Base-by-base conservation (phyloP, 2,888 invertebrate genomes). In the Diarsia brunnea region DNA sequence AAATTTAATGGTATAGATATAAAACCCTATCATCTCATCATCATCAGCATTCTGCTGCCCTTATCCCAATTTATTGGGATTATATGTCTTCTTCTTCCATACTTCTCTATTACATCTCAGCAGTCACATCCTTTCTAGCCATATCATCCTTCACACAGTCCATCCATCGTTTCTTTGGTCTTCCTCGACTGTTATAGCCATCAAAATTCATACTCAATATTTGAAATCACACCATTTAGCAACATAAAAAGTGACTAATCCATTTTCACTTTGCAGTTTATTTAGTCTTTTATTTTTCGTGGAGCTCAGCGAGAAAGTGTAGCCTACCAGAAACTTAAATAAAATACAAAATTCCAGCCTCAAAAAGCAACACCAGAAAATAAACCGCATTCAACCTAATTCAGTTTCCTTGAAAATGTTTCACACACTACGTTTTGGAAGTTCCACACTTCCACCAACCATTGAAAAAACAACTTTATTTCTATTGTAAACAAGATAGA, bases 331-430 rank as follows among this genome's bases (percentile, higher is more conserved):
- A 19, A 61, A 27, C 14, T 55, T 38, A n/a, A n/a, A 65, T 27
- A 69, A 79, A 80, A 61, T 45, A 61, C 10, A 58, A 76, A 75
- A 79, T 53, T 64, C 24, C 47, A 10, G 47, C 21, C 63, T 63
- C 58, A 68, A 82, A 82, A 70, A 76, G 51, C 69, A 67, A 69
- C 66, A 51, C 45, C 27, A 65, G 69, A 55, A 4, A 66, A 49
- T 80, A 58, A 75, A 75, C 61, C 63, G 14, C 45, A 70, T 79
- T 84, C 49, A 67, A 68, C 61, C 49, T 70, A 73, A 84, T 75
- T 70, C 73, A 84, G 68, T 84, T 84, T 75, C 58, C 70, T 75
- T 73, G 14, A 64, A 84, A 82, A 84, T 47, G 27, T 75, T 84
- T 73, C 75, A 70, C 75, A 83, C 79, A 74, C 71, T 61, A 67